Evolutionary conservation across 2,888 invertebrate genomes (phyloP).

Genomic region (Schrankia costaestrigalis): DNA sequence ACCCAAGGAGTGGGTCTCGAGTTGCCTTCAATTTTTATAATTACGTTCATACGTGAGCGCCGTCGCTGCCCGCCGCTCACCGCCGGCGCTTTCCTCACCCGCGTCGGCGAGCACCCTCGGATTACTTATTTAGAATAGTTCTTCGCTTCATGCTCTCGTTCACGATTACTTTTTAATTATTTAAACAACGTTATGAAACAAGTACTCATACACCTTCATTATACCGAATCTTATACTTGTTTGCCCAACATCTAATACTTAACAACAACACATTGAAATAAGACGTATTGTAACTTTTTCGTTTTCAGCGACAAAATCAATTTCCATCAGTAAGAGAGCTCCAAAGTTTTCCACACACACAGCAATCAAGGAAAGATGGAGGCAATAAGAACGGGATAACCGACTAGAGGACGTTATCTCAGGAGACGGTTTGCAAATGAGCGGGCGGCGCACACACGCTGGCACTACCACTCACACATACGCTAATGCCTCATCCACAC

Average conservation of each 20-base stretch:
- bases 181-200: slow-evolving; percentile 32
- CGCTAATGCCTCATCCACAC: slow-evolving; percentile 69
- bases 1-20: slow-evolving; percentile 64
- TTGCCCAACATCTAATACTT: slow-evolving; percentile 16
- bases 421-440: slow-evolving; percentile 81
- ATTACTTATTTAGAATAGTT: slow-evolving; percentile 68
- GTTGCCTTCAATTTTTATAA: slow-evolving; percentile 80
- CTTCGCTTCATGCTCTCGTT: slow-evolving; percentile 42
- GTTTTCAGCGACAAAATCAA: slow-evolving; percentile 66
- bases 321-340: slow-evolving; percentile 67
- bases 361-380: slow-evolving; percentile 76
- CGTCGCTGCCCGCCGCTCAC: slow-evolving; percentile 34
- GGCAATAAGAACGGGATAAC: slow-evolving; percentile 79
- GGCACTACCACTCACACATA: slow-evolving; percentile 41
- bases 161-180: slow-evolving; percentile 56
- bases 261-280: slow-evolving; percentile 41
- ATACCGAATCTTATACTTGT: slow-evolving; percentile 11
- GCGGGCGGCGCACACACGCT: slow-evolving; percentile 64
- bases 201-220: slow-evolving; percentile 15
- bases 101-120: slow-evolving; percentile 38
- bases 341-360: slow-evolving; percentile 72
- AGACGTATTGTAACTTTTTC: slow-evolving; percentile 63
- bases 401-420: slow-evolving; percentile 78
- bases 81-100: slow-evolving; percentile 39
- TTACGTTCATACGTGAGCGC: slow-evolving; percentile 83